A percentile compares a stretch with the other conserved stretches of the same genome.
These are phyloP conservation scores for Tipula confusa DNA, from an alignment of 2,888 invertebrate genomes.

Conservation along the genomic window DNA sequence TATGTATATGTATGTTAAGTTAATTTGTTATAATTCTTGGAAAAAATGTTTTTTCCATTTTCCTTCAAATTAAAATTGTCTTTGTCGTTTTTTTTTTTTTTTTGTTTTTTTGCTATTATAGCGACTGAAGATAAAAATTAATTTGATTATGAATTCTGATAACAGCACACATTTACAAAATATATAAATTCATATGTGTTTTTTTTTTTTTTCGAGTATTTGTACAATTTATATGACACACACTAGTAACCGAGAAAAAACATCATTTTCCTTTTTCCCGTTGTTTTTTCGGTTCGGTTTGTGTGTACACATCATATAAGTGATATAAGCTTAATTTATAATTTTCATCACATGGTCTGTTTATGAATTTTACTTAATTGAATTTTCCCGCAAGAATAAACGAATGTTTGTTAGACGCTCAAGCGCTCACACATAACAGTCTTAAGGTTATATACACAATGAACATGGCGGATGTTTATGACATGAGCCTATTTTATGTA, in stretches of 20 bases:
- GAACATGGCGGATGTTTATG: background rate
- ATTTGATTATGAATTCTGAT: slow-evolving; percentile 8
- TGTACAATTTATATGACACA: background rate
- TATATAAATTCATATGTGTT: background rate
- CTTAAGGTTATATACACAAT: background rate
- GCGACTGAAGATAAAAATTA: background rate
- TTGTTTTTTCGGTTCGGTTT: background rate
- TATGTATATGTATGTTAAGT: background rate
- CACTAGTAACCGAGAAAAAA: background rate
- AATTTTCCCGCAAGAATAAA: background rate
- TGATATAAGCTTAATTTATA: slow-evolving; percentile 12
- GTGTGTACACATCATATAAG: background rate
- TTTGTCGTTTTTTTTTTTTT: background rate
- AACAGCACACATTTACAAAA: background rate
- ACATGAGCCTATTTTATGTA: background rate
- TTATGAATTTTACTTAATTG: slow-evolving; percentile 12
- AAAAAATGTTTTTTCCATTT: background rate
- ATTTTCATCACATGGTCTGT: slow-evolving; percentile 12
- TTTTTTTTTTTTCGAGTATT: background rate
- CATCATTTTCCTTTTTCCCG: background rate
- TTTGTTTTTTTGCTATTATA: background rate
- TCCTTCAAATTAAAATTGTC: background rate
- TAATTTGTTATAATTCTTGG: slow-evolving; percentile 25
- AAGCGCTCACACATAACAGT: background rate
- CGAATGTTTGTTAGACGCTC: background rate